These are phyloP conservation scores for Scolopax mira DNA, from an alignment of 2,113 vertebrate species.

Conservation along the genomic window DNA sequence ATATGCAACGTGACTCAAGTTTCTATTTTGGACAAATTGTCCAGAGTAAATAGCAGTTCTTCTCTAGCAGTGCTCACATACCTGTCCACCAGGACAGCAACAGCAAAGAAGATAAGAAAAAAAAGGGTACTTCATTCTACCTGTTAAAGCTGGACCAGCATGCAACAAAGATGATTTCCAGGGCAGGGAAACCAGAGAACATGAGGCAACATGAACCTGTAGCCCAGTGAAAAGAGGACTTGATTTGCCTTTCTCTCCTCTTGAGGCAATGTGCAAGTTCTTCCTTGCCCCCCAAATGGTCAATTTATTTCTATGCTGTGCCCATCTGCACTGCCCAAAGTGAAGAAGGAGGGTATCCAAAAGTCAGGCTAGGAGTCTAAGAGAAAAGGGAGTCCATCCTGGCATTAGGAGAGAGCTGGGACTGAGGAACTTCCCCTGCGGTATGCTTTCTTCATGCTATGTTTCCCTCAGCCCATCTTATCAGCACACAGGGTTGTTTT, in stretches of 20 bases:
- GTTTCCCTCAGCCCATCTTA: background rate
- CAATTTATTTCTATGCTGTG: background rate
- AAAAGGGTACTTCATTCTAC: background rate
- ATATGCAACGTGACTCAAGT: background rate
- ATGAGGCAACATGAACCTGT: background rate
- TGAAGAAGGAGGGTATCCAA: background rate
- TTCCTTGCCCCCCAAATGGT: background rate
- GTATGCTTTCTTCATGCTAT: background rate
- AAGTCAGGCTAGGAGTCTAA: background rate
- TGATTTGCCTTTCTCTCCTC: background rate
- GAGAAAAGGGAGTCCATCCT: background rate
- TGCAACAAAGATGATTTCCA: background rate
- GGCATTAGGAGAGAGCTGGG: background rate
- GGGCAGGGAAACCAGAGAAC: background rate
- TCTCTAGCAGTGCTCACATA: background rate
- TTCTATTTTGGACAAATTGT: background rate
- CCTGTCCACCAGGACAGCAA: background rate
- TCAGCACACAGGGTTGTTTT: background rate
- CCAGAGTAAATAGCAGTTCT: background rate
- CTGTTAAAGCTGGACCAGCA: background rate
- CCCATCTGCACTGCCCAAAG: no score
- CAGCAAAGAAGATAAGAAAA: background rate
- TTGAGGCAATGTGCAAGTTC: background rate
- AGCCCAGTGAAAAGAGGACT: background rate
- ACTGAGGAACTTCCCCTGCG: background rate